Evolutionary conservation across 2,888 invertebrate genomes (phyloP).

Genomic region (Scaptomyza caliginosa): DNA sequence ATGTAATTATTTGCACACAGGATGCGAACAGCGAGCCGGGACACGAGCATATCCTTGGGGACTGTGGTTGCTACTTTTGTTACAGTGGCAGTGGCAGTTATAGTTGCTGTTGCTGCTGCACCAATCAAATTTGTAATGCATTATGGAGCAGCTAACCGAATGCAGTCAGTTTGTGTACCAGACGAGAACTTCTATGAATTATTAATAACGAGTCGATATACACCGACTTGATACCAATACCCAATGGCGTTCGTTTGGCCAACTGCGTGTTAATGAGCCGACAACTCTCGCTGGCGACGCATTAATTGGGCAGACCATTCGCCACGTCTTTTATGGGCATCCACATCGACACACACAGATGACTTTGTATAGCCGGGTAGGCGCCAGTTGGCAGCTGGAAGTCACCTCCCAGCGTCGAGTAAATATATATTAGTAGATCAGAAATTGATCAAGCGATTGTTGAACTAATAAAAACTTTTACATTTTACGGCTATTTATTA

Average conservation of each 20-base stretch:
- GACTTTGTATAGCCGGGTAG: conserved; percentile 55
- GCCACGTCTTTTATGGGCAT: conserved; percentile 62
- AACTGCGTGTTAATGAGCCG: conserved; percentile 75
- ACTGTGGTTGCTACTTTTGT: not conserved
- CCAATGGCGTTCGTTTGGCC: conserved; percentile 34
- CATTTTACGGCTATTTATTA: conserved; percentile 58
- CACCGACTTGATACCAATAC: conserved; percentile 20
- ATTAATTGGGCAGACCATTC: conserved; percentile 62
- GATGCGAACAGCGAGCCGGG: conserved; percentile 32
- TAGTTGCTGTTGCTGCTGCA: conserved; percentile 13
- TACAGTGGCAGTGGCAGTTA: not conserved
- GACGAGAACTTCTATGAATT: conserved; percentile 58
- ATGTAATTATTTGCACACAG: conserved; percentile 43
- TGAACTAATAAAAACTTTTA: conserved; percentile 57
- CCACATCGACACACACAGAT: conserved; percentile 42
- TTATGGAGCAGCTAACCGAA: conserved; percentile 62
- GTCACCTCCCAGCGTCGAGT: conserved; percentile 8
- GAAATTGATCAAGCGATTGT: conserved; percentile 23
- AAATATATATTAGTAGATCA: conserved; percentile 25
- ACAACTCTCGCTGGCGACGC: conserved; percentile 68
- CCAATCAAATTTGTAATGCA: conserved; percentile 71
- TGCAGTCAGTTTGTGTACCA: conserved; percentile 28
- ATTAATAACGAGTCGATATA: conserved; percentile 58
- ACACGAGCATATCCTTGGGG: conserved; percentile 29
- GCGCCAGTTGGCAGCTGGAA: conserved; percentile 50